A percentile compares a stretch with the other conserved stretches of the same genome.
phyloP scores from a whole-genome alignment of 2,888 invertebrate genomes.

The Ophion ventricosus region DNA sequence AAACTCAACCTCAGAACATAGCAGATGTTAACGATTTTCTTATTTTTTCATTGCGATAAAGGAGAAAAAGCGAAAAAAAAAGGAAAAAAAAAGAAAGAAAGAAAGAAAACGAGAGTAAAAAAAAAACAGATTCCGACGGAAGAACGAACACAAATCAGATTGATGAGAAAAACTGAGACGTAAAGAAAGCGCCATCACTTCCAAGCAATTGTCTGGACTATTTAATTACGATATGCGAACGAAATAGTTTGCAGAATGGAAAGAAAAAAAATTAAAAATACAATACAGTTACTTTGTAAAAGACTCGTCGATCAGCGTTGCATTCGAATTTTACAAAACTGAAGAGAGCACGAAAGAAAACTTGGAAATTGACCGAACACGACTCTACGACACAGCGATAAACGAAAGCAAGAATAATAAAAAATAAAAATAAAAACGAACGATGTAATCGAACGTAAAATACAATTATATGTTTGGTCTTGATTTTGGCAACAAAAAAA shows the following conservation, averaged over 20 bases:
- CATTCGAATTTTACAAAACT: conserved; percentile 61
- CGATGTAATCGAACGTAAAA: conserved; percentile 54
- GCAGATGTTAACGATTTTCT: conserved; percentile 80
- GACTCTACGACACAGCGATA: conserved; percentile 53
- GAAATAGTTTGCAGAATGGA: conserved; percentile 47
- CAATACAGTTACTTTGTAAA: conserved; percentile 60
- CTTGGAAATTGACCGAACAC: conserved; percentile 38
- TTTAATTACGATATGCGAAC: conserved; percentile 51
- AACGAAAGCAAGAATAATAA: conserved; percentile 35
- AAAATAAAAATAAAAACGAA: conserved; percentile 27
- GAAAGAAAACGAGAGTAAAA: too few relatives aligned
- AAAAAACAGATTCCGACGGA: background rate
- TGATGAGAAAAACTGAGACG: conserved; percentile 9
- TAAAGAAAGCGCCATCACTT: conserved; percentile 48
- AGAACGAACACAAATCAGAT: conserved; percentile 15
- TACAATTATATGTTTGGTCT: conserved; percentile 52
- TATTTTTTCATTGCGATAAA: conserved; percentile 79
- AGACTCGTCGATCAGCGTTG: conserved; percentile 63
- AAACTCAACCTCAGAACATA: conserved; percentile 81
- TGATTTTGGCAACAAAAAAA: conserved; percentile 55
- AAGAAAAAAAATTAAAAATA: conserved; percentile 12
- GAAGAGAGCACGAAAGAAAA: conserved; percentile 48
- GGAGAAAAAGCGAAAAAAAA: conserved; percentile 33
- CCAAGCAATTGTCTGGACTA: conserved; percentile 49
- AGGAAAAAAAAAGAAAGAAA: conserved; percentile 23